Percentiles rank a stretch among this genome's conserved stretches.
phyloP scores from a whole-genome alignment of 1,140 invertebrate species.

The Heliothis virescens region DNA sequence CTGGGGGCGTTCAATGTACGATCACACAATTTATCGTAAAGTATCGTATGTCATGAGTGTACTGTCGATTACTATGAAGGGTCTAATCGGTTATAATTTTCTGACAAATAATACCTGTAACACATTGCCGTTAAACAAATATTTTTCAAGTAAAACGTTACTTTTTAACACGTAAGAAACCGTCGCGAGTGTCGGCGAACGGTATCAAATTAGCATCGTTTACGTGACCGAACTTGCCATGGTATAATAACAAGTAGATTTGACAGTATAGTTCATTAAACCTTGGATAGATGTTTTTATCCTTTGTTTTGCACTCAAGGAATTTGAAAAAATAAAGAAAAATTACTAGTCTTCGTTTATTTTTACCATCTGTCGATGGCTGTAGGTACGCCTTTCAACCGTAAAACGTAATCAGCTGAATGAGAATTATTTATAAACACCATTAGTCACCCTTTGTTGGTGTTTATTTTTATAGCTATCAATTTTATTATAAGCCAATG shows the following conservation, averaged over 20 bases:
- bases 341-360: too few species aligned
- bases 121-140: not conserved
- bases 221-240: slow-evolving; percentile 4
- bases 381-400: too few species aligned
- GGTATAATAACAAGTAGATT: slow-evolving; percentile 43
- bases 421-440: too few species aligned
- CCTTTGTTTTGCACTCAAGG: not conserved
- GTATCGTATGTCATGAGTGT: not conserved
- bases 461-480: too few species aligned
- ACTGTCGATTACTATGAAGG: not conserved
- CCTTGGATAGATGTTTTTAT: slow-evolving; percentile 3
- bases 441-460: too few species aligned
- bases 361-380: not conserved
- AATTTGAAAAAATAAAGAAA: not conserved
- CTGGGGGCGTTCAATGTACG: too few species aligned
- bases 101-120: not conserved
- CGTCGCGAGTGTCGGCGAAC: slow-evolving; percentile 54
- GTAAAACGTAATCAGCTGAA: too few species aligned
- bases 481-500: too few species aligned
- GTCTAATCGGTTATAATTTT: not conserved
- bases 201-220: slow-evolving; percentile 63
- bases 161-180: slow-evolving; percentile 38
- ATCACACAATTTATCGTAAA: too few species aligned
- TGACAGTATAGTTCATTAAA: slow-evolving; percentile 50
- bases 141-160: slow-evolving; percentile 43